A percentile compares a stretch with the other conserved stretches of the same genome.
Evolutionary conservation across 2,888 invertebrate genomes (phyloP).

Genomic region (Nasonia oneida): DNA sequence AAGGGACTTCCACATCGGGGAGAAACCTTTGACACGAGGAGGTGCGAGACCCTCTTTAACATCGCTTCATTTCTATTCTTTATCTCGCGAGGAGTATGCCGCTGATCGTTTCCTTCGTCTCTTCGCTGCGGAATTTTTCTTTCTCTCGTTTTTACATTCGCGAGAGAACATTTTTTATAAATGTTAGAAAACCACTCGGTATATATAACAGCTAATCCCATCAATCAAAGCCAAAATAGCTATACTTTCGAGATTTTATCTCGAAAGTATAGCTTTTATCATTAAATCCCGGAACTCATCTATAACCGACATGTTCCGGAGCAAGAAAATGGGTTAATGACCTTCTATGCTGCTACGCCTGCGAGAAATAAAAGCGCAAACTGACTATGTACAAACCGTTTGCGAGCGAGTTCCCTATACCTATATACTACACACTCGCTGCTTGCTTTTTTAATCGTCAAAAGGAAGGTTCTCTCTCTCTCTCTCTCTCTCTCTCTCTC

Average conservation of each 20-base stretch:
- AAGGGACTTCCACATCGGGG: neutral
- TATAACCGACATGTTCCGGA: neutral
- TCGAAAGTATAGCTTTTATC: no score
- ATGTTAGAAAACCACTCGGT: neutral
- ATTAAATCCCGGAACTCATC: constrained; percentile 14
- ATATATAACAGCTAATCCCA: neutral
- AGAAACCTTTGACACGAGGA: constrained; percentile 20
- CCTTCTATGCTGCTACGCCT: neutral
- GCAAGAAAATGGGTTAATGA: constrained; percentile 5
- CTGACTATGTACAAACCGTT: neutral
- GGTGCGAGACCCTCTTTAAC: neutral
- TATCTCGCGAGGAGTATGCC: neutral
- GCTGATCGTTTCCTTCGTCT: neutral
- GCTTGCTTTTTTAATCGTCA: neutral
- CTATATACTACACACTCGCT: neutral
- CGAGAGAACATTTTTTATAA: neutral
- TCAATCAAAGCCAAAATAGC: neutral
- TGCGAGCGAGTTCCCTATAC: neutral
- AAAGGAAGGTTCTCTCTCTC: neutral
- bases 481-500: neutral
- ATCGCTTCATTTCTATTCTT: neutral
- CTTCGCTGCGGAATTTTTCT: neutral
- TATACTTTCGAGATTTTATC: neutral
- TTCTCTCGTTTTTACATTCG: neutral
- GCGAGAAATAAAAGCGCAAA: neutral